Percentiles rank a stretch among this genome's conserved stretches.
phyloP scores from a whole-genome alignment of 2,113 vertebrate species.

The Ceratotherium simum region DNA sequence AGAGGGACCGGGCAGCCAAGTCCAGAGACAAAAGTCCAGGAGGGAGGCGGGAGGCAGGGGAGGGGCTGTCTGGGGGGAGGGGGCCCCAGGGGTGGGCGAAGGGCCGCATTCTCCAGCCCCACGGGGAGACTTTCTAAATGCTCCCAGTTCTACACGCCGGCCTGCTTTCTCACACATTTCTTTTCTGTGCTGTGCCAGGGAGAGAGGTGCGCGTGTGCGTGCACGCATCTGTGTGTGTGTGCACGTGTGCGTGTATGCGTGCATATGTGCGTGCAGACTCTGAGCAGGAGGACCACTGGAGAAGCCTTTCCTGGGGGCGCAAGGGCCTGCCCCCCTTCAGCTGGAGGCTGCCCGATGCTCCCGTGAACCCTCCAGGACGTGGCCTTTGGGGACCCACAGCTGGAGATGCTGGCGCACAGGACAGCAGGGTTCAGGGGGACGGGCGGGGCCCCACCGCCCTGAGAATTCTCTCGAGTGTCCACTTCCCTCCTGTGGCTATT shows the following conservation, averaged over 20 bases:
- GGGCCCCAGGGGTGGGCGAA: background rate
- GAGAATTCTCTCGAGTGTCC: background rate
- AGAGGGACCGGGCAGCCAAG: background rate
- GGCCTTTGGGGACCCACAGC: background rate
- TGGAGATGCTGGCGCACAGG: background rate
- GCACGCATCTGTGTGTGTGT: background rate
- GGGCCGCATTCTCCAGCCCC: background rate
- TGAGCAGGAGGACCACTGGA: background rate
- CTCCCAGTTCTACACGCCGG: conserved; percentile 34
- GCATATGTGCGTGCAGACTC: background rate
- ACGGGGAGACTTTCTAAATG: background rate
- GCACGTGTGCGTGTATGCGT: background rate
- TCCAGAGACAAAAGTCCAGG: background rate
- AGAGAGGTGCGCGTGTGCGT: background rate
- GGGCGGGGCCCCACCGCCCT: fast-evolving
- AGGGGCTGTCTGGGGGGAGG: background rate
- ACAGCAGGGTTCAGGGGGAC: no score
- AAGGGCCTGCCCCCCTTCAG: background rate
- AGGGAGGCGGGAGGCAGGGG: fast-evolving
- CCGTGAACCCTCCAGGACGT: background rate
- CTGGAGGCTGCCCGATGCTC: fast-evolving
- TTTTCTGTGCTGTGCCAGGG: background rate
- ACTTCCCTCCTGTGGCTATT: fast-evolving
- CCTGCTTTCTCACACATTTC: background rate
- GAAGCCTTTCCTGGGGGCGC: conserved; percentile 50